Evolutionary conservation across 1,140 invertebrate species (phyloP).

Genomic region (Acromyrmex echinatior): DNA sequence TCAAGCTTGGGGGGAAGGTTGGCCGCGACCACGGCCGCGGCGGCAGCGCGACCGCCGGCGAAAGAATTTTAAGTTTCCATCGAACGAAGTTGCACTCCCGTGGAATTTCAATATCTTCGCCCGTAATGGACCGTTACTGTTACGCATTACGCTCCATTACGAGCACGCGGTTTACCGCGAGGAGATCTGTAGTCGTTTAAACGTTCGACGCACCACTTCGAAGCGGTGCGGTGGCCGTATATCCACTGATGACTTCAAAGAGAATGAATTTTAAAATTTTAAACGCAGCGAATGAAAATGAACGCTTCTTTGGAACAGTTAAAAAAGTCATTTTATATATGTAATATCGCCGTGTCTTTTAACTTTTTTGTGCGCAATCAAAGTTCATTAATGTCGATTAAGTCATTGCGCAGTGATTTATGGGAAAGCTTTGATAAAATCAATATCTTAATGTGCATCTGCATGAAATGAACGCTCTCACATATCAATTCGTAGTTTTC

Average conservation of each 20-base stretch:
- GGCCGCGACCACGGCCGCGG: neutral
- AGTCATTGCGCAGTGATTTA: slow-evolving; percentile 51
- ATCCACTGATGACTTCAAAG: neutral
- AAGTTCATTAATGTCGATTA: slow-evolving; percentile 46
- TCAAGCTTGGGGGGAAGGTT: neutral
- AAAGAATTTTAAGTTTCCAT: slow-evolving; percentile 66
- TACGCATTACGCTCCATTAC: slow-evolving; percentile 60
- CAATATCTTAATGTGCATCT: neutral
- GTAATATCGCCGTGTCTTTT: neutral
- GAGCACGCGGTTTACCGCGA: slow-evolving; percentile 22
- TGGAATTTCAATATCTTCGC: slow-evolving; percentile 59
- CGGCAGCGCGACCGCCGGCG: slow-evolving; percentile 4
- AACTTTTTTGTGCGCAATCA: slow-evolving; percentile 14
- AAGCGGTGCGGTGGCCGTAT: neutral
- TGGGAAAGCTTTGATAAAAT: neutral
- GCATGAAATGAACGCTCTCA: neutral
- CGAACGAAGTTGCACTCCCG: slow-evolving; percentile 47
- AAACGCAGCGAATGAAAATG: neutral
- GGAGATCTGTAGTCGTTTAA: slow-evolving; percentile 14
- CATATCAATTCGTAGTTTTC: slow-evolving; percentile 10
- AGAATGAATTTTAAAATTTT: slow-evolving; percentile 13
- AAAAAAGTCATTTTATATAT: neutral
- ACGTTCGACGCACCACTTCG: neutral
- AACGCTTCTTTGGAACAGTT: neutral
- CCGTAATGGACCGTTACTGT: slow-evolving; percentile 57